Percentiles rank a stretch among this genome's conserved stretches.
Evolutionary conservation across 53 echinoderm and acorn worm genomes (phyloP).

Genomic region (Echinarachnius parma): DNA sequence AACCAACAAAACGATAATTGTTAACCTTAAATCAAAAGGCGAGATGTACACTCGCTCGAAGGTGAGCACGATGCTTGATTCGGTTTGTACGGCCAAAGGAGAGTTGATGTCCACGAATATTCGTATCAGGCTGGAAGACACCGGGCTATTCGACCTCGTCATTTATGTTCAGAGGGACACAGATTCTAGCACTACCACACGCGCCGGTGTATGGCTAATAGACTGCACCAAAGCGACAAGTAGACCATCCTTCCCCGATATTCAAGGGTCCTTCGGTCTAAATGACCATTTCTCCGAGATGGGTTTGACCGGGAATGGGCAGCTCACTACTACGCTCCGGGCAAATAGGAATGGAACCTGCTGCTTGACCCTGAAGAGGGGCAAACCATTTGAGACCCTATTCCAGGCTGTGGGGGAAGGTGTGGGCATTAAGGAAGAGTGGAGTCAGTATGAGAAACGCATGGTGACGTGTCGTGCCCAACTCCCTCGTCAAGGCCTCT

Average conservation of each 20-base stretch:
- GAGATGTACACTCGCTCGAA: not conserved
- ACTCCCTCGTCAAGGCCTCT: slow-evolving; percentile 6
- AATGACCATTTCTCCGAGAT: not conserved
- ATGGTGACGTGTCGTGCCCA: not conserved
- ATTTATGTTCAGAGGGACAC: not conserved
- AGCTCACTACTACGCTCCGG: not conserved
- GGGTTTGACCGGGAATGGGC: not conserved
- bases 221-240: slow-evolving; percentile 7
- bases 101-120: not conserved
- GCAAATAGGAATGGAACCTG: slow-evolving; percentile 1
- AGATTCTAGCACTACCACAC: not conserved
- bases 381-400: not conserved
- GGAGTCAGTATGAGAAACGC: not conserved
- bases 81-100: not conserved
- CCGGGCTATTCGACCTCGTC: slow-evolving; percentile 6
- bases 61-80: not conserved
- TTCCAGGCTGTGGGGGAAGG: not conserved
- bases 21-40: not conserved
- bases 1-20: not conserved
- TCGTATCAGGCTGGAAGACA: not conserved
- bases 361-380: not conserved
- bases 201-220: slow-evolving; percentile 22
- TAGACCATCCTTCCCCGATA: slow-evolving; percentile 1
- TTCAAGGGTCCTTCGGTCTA: slow-evolving; percentile 13
- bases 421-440: not conserved